Evolutionary conservation across 2,888 invertebrate genomes (phyloP).

Genomic region (Oxyteleia sp.): DNA sequence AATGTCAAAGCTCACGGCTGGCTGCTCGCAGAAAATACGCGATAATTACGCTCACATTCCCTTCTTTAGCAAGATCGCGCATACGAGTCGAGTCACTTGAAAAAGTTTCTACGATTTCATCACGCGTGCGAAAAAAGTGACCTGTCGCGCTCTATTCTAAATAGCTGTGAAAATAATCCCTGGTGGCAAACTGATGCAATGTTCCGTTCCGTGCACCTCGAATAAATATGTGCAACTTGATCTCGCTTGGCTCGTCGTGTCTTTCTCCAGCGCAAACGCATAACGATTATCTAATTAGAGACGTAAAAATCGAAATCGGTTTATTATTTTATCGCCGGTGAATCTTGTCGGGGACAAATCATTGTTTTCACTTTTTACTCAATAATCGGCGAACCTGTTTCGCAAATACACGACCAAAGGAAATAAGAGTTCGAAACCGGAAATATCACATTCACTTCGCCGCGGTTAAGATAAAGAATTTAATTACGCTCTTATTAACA

Average conservation of each 20-base stretch:
- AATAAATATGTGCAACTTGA: conserved; percentile 42
- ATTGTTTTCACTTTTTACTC: conserved; percentile 41
- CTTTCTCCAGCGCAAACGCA: neutral
- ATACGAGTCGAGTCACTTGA: conserved; percentile 34
- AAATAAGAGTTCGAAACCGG: conserved; percentile 24
- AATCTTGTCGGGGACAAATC: conserved; percentile 16
- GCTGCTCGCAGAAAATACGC: conserved; percentile 75
- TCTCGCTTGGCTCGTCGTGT: conserved; percentile 6
- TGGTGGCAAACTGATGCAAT: conserved; percentile 35
- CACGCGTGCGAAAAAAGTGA: conserved; percentile 47
- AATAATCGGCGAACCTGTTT: conserved; percentile 24
- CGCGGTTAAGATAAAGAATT: conserved; percentile 39
- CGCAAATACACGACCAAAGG: conserved; percentile 18
- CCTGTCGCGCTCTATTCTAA: conserved; percentile 61
- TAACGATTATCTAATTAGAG: conserved; percentile 40
- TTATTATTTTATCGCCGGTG: conserved; percentile 25
- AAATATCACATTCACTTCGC: conserved; percentile 54
- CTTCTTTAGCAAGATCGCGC: conserved; percentile 46
- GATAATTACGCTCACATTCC: conserved; percentile 76
- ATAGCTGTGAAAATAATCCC: conserved; percentile 62
- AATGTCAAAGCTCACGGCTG: conserved; percentile 81
- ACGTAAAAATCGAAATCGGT: conserved; percentile 37
- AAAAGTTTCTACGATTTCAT: conserved; percentile 63
- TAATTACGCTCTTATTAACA: conserved; percentile 59
- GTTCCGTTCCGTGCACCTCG: conserved; percentile 37